A percentile compares a stretch with the other conserved stretches of the same genome.
phyloP scores from a whole-genome alignment of 2,888 invertebrate species.

The Piscicola geometra region DNA sequence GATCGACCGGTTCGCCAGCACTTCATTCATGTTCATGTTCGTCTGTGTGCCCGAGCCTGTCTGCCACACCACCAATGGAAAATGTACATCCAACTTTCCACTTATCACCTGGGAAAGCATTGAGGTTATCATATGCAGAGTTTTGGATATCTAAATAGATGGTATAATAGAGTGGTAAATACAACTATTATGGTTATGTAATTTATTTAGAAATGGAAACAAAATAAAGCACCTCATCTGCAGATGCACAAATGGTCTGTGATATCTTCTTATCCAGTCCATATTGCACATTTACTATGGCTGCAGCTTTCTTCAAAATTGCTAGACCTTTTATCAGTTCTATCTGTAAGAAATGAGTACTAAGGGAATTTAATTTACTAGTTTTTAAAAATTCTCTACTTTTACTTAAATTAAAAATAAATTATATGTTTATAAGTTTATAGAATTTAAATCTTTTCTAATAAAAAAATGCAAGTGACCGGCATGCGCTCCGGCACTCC shows the following conservation, averaged over 20 bases:
- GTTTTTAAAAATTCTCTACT: conserved; percentile 7
- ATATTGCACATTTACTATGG: conserved; percentile 84
- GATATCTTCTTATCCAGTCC: conserved; percentile 83
- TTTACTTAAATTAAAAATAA: background rate
- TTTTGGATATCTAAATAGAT: no score
- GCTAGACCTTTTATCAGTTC: conserved; percentile 92
- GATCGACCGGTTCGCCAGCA: conserved; percentile 81
- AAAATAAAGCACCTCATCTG: conserved; percentile 67
- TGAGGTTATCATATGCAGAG: conserved; percentile 33
- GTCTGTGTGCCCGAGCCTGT: conserved; percentile 98
- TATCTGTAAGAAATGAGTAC: conserved; percentile 60
- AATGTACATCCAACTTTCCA: conserved; percentile 88
- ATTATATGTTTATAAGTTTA: background rate
- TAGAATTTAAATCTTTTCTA: background rate
- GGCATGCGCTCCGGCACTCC: conserved; percentile 91
- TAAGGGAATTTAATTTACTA: background rate
- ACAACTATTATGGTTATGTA: no score
- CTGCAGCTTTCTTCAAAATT: conserved; percentile 93
- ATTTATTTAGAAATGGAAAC: no score
- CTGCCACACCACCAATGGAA: conserved; percentile 97
- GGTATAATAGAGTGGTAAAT: no score
- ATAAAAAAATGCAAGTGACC: conserved; percentile 58
- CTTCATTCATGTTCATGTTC: conserved; percentile 98
- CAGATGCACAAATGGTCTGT: conserved; percentile 81
- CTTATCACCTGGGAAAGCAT: conserved; percentile 67